These are phyloP conservation scores for Bombus affinis DNA, from an alignment of 1,140 invertebrate species.

Conservation along the genomic window DNA sequence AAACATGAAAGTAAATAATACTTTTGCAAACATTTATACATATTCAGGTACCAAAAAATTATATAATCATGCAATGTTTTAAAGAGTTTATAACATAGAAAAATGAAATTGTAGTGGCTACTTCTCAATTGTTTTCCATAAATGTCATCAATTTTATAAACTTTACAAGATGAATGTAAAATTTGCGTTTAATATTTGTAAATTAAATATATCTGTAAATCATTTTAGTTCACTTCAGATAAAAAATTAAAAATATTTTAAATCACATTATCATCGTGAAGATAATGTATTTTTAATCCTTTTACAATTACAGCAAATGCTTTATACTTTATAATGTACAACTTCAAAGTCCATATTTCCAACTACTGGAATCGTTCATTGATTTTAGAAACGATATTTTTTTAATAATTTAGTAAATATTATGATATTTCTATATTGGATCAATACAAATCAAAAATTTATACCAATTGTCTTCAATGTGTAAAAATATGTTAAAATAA, in stretches of 20 bases:
- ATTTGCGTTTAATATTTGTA: conserved; percentile 11
- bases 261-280: conserved; percentile 8
- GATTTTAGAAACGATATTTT: background rate
- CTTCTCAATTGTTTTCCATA: conserved; percentile 7
- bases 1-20: conserved; percentile 57
- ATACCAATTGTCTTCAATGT: conserved; percentile 34
- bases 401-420: background rate
- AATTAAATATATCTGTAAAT: background rate
- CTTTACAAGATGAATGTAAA: conserved; percentile 32
- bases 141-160: conserved; percentile 31
- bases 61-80: conserved; percentile 44
- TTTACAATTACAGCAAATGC: background rate
- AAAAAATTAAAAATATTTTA: background rate
- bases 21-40: conserved; percentile 55
- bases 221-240: background rate
- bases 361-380: background rate
- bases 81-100: conserved; percentile 22
- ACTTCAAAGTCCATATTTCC: conserved; percentile 6
- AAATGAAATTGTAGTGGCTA: conserved; percentile 8
- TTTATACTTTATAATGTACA: background rate
- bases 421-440: conserved; percentile 22
- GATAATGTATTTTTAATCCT: conserved; percentile 28
- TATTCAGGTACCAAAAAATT: conserved; percentile 29
- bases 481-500: conserved; percentile 37
- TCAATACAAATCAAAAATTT: conserved; percentile 41